phyloP scores from a whole-genome alignment of 2,888 invertebrate genomes.

The Drosophila sordidapex region DNA sequence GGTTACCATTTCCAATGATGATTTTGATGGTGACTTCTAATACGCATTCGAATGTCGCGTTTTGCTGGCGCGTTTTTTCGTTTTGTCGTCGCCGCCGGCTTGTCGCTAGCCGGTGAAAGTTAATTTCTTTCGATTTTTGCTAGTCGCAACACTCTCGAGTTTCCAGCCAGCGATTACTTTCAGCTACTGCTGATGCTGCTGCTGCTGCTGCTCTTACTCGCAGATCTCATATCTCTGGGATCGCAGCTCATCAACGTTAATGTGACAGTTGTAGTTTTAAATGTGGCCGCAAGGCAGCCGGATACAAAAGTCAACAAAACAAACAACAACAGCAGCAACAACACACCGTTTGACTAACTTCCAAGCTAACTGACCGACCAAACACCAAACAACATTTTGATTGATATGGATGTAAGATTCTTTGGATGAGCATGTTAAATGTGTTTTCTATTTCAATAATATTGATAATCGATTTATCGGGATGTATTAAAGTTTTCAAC shows the following conservation, averaged over 20 bases:
- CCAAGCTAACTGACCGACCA: conserved; percentile 27
- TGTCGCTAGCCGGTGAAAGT: conserved; percentile 59
- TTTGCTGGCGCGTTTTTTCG: conserved; percentile 38
- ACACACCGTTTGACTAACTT: conserved; percentile 18
- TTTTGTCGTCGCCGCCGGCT: conserved; percentile 43
- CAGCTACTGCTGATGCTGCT: conserved; percentile 47
- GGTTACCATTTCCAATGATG: conserved; percentile 29
- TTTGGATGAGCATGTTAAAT: neutral
- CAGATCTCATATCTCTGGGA: conserved; percentile 33
- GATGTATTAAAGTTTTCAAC: neutral
- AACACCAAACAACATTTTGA: neutral
- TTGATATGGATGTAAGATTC: conserved; percentile 1
- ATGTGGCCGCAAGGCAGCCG: conserved; percentile 46
- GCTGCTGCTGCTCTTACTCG: conserved; percentile 7
- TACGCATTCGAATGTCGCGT: conserved; percentile 58
- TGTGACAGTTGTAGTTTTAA: conserved; percentile 73
- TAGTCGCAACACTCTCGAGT: conserved; percentile 61
- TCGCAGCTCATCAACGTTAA: conserved; percentile 76
- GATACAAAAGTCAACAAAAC: conserved; percentile 31
- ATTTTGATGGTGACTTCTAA: conserved; percentile 67
- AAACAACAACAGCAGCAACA: conserved; percentile 8
- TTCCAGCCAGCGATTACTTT: conserved; percentile 70
- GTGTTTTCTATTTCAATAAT: neutral
- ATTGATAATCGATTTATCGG: neutral
- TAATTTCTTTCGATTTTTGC: conserved; percentile 75